These are phyloP conservation scores for Agriopis leucophaearia DNA, from an alignment of 2,888 invertebrate species.

Conservation along the genomic window DNA sequence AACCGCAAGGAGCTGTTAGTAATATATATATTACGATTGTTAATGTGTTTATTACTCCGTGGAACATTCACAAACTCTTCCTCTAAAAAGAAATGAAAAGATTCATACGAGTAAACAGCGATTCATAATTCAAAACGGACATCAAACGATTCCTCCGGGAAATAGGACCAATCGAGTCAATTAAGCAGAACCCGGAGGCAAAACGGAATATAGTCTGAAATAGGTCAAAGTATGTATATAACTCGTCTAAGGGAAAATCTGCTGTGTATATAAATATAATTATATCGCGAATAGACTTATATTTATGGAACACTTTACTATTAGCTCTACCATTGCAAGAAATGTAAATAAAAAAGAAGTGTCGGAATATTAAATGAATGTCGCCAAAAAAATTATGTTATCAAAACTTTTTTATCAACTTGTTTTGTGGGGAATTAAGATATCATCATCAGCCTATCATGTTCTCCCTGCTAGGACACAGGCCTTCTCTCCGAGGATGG, in stretches of 20 bases:
- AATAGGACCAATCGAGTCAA: neutral
- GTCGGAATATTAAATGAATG: too few species aligned
- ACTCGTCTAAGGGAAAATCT: neutral
- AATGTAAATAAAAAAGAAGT: neutral
- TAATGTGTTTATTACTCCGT: too few species aligned
- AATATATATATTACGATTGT: too few species aligned
- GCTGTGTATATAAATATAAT: neutral
- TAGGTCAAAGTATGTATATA: slow-evolving; percentile 4
- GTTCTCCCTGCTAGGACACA: too few species aligned
- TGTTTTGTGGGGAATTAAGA: too few species aligned
- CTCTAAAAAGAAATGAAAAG: neutral
- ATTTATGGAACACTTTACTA: neutral
- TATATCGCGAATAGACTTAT: neutral
- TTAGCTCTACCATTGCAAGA: neutral
- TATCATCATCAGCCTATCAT: too few species aligned
- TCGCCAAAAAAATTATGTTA: too few species aligned
- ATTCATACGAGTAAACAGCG: neutral
- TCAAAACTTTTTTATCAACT: too few species aligned
- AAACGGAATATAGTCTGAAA: neutral
- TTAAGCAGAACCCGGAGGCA: slow-evolving; percentile 8
- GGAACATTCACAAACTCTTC: too few species aligned
- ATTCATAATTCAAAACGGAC: slow-evolving; percentile 9
- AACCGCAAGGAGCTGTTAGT: too few species aligned
- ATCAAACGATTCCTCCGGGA: slow-evolving; percentile 3
- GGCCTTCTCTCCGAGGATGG: too few species aligned